phyloP scores from a whole-genome alignment of 2,113 vertebrate genomes.

The Bucco capensis region DNA sequence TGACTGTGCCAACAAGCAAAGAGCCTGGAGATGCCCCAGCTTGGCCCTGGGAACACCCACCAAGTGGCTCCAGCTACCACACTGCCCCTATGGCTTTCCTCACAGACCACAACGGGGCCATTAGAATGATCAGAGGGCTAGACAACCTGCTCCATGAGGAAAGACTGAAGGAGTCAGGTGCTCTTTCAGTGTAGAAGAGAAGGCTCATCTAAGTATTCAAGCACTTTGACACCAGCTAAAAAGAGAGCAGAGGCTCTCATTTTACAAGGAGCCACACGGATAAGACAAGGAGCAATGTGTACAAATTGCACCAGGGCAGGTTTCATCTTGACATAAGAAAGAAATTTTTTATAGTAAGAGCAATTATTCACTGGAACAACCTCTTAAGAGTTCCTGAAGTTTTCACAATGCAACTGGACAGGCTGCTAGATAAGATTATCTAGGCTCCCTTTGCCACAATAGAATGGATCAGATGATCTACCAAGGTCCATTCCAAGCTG shows the following conservation, averaged over 20 bases:
- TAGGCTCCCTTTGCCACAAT: not conserved
- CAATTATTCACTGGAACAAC: not conserved
- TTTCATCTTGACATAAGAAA: not conserved
- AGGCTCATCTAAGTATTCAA: not conserved
- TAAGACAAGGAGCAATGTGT: not conserved
- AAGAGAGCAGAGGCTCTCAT: not conserved
- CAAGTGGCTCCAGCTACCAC: rapidly evolving
- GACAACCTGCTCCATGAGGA: not conserved
- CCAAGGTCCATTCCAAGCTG: not conserved
- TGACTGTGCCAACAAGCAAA: not conserved
- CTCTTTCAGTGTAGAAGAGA: not conserved
- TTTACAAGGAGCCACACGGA: not conserved
- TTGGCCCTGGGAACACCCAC: not conserved
- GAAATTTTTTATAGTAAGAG: not conserved
- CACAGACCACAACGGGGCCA: not conserved
- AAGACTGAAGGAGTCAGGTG: not conserved
- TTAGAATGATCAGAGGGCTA: not conserved
- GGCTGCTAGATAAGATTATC: not conserved
- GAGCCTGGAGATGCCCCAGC: not conserved
- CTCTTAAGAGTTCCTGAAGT: not conserved
- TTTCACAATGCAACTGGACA: not conserved
- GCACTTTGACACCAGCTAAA: not conserved
- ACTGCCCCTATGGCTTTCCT: not conserved
- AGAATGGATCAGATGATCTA: not conserved
- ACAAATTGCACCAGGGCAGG: not conserved